Evolutionary conservation across 2,113 vertebrate genomes (phyloP).

Genomic region (Gila orcuttii): DNA sequence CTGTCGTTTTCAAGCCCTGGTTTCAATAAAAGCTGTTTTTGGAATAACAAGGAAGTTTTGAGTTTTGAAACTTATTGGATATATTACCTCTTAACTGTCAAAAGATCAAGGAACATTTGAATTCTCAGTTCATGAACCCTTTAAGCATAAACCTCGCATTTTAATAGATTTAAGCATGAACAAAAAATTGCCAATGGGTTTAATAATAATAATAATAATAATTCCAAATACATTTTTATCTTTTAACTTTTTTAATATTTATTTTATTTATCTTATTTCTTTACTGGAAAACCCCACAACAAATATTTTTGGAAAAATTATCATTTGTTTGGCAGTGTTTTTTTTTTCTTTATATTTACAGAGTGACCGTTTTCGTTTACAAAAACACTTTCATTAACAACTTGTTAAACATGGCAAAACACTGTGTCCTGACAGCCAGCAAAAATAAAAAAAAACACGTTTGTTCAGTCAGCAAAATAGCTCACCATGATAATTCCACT

Average conservation of each 20-base stretch:
- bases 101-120: too few species aligned
- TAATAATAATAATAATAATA: too few species aligned
- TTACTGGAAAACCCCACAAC: not conserved
- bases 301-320: not conserved
- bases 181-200: not conserved
- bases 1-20: too few species aligned
- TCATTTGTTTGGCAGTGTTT: too few species aligned
- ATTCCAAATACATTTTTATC: too few species aligned
- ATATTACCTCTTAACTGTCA: too few species aligned
- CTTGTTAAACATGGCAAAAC: constrained; percentile 7
- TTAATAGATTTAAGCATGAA: not conserved
- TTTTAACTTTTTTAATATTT: too few species aligned
- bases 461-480: not conserved
- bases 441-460: not conserved
- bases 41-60: too few species aligned
- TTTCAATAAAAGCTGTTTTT: too few species aligned
- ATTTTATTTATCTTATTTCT: not conserved
- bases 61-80: too few species aligned
- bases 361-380: not conserved
- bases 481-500: not conserved
- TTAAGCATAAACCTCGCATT: not conserved
- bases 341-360: not conserved
- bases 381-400: not conserved
- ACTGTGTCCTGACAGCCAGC: not conserved
- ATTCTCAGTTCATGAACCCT: too few species aligned